Evolutionary conservation across 2,113 vertebrate species (phyloP), one percentile per base, ranked within the genome.

Genomic region (Neotoma lepida): DNA sequence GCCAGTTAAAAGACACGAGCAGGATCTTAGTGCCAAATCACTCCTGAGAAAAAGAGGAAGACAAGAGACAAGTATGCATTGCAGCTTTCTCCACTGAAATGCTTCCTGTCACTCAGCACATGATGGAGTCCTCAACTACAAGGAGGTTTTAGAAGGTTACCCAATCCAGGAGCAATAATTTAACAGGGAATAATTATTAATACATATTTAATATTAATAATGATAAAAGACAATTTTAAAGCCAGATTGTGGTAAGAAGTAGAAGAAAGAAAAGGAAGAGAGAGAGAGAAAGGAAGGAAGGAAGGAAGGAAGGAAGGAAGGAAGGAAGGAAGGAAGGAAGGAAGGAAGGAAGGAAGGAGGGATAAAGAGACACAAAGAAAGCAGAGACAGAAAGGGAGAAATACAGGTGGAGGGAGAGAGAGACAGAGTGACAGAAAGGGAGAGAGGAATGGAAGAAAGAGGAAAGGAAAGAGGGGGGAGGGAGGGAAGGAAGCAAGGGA

Each of bases 1-100:
- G 95, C 90, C 95, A 97, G 94, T 98, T 98, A 97, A 90, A 95
- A 98, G 97, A 98, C 97, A 97, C 96, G 95, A 96, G 93, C 87
- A 95, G 97, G 94, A 96, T 96, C 2, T 88, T 82, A 88, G 93
- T 97, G 97, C 97, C 97, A 97, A 96, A 94, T 97, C 95, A 90
- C 41, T 97, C 71, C 58, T 78, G 93, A 95, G 96, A 94, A 94
- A 97, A 95, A 89, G 82, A 81, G 87, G 80, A 90, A 91, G 82
- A 96, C 92, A 76, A 76, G 92, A 97, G 77, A 90, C 56, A 97
- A 95, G 86, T 92, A 73, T 33, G 90, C 35, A 86, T 96, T 96
- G 96, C 95, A 96, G 89, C 78, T 91, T 94, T 94, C 91, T 95
- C 97, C 77, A 12, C 87, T 92, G 94, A 97, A 97, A 92, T 63